These are phyloP conservation scores for Propithecus perrieri DNA, from an alignment of 2,797 vertebrate genomes.

Conservation along the genomic window DNA sequence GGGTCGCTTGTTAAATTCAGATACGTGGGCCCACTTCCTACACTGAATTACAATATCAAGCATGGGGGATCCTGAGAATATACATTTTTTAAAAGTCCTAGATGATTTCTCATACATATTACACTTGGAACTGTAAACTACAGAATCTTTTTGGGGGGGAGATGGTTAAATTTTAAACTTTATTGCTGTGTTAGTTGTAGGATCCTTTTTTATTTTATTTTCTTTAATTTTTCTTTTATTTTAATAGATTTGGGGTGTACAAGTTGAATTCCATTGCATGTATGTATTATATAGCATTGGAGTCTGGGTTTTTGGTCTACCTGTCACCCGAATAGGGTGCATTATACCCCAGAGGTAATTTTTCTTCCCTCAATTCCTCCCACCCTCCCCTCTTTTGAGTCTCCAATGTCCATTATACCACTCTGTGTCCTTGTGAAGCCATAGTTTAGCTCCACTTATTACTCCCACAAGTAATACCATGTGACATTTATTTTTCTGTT, in stretches of 20 bases:
- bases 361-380: background rate
- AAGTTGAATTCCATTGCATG: background rate
- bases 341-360: background rate
- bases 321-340: background rate
- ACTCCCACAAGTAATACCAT: background rate
- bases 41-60: conserved; percentile 27
- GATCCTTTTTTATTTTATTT: background rate
- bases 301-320: background rate
- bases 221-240: background rate
- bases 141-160: background rate
- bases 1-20: conserved; percentile 25
- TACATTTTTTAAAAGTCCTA: background rate
- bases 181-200: background rate
- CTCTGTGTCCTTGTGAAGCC: background rate
- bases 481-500: background rate
- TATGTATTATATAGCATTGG: background rate
- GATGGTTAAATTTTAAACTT: background rate
- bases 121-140: background rate
- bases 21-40: background rate
- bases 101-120: conserved; percentile 1
- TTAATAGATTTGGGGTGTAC: background rate
- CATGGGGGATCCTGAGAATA: background rate
- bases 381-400: background rate
- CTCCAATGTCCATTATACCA: background rate
- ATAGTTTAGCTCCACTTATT: too few relatives aligned